A percentile compares a stretch with the other conserved stretches of the same genome.
phyloP scores from a whole-genome alignment of 2,797 vertebrate genomes.

The Fistularia tabacaria region DNA sequence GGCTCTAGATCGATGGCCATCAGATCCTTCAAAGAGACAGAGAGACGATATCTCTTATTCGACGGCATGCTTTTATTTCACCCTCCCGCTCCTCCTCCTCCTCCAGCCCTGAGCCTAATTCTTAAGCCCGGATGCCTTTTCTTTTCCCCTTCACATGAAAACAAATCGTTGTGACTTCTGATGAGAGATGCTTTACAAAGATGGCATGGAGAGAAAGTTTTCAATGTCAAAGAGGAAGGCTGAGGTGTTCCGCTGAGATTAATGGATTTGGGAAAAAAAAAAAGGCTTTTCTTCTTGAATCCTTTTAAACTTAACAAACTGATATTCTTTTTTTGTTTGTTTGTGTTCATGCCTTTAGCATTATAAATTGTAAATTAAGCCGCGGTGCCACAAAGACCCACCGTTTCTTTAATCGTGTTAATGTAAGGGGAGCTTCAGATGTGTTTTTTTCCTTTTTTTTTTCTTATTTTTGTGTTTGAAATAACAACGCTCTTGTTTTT shows the following conservation, averaged over 20 bases:
- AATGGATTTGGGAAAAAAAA: slow-evolving; percentile 28
- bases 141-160: slow-evolving; percentile 38
- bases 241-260: slow-evolving; percentile 9
- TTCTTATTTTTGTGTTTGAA: background rate
- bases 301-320: slow-evolving; percentile 6
- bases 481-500: too few species aligned
- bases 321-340: too few species aligned
- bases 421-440: slow-evolving; percentile 5
- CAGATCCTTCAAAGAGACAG: slow-evolving; percentile 82
- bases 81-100: background rate
- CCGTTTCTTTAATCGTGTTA: slow-evolving; percentile 6
- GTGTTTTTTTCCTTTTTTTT: slow-evolving; percentile 1
- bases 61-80: slow-evolving; percentile 34
- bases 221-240: slow-evolving; percentile 27
- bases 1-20: slow-evolving; percentile 97
- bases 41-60: slow-evolving; percentile 42
- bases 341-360: background rate
- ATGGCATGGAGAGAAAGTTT: slow-evolving; percentile 43
- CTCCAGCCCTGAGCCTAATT: slow-evolving; percentile 23
- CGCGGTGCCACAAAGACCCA: slow-evolving; percentile 4
- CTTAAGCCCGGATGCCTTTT: slow-evolving; percentile 30
- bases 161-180: slow-evolving; percentile 25
- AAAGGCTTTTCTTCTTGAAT: slow-evolving; percentile 30
- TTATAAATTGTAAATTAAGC: slow-evolving; percentile 8
- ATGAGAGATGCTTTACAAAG: slow-evolving; percentile 45